These are phyloP conservation scores for Oryzias sinensis DNA, from an alignment of 2,797 vertebrate genomes.

Conservation along the genomic window DNA sequence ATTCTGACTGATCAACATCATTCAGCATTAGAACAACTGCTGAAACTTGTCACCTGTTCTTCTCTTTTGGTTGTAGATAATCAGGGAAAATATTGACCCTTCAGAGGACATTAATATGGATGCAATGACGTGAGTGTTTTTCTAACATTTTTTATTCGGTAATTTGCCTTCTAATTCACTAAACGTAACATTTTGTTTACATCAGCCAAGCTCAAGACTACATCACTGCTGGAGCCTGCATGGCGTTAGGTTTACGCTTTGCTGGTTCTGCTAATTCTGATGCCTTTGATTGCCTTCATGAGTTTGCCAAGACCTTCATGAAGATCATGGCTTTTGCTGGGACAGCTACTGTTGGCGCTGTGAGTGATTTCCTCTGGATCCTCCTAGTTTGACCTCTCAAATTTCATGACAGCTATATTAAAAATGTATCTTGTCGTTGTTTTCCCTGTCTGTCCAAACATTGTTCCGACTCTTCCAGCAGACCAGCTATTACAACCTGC, in stretches of 20 bases:
- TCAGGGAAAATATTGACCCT: conserved; percentile 87
- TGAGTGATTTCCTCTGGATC: conserved; percentile 71
- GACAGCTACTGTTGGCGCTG: conserved; percentile 82
- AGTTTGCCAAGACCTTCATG: conserved; percentile 93
- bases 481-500: conserved; percentile 93
- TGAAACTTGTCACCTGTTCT: neutral
- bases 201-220: conserved; percentile 95
- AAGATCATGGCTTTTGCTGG: conserved; percentile 87
- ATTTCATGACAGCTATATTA: neutral
- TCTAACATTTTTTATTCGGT: neutral
- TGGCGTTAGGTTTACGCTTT: conserved; percentile 94
- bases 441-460: neutral
- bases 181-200: conserved; percentile 10
- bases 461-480: conserved; percentile 49
- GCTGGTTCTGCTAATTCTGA: conserved; percentile 95
- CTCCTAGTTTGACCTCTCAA: neutral
- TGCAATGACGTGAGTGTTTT: conserved; percentile 89
- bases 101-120: conserved; percentile 94
- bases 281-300: conserved; percentile 95
- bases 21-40: too few species aligned
- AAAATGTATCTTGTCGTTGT: too few species aligned
- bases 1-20: too few species aligned
- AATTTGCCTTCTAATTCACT: neutral
- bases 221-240: conserved; percentile 94
- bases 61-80: conserved; percentile 78